Conservation (phyloP, 2,797 vertebrate genomes). For the Aplochiton taeniatus region DNA sequence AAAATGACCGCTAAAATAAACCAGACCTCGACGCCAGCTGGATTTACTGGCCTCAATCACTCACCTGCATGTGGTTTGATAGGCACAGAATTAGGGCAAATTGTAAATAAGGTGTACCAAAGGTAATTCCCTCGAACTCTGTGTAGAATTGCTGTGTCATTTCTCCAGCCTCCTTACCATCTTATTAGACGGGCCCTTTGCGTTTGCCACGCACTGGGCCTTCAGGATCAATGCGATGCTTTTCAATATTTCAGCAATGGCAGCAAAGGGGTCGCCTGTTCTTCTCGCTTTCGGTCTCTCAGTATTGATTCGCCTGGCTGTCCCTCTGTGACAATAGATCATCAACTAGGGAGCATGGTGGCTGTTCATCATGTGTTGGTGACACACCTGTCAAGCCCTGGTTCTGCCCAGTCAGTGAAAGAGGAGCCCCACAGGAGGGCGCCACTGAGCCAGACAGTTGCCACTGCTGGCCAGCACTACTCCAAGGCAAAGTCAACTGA, state of each 20-base stretch:
- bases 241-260: no score
- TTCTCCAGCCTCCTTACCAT: no score
- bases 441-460: slow-evolving; percentile 31
- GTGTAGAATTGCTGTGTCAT: no score
- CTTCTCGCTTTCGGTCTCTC: no score
- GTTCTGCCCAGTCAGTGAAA: slow-evolving; percentile 21
- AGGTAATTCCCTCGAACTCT: no score
- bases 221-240: no score
- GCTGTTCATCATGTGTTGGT: slow-evolving; percentile 6
- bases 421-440: slow-evolving; percentile 52
- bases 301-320: no score
- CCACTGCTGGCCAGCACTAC: slow-evolving; percentile 11
- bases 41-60: neutral
- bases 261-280: no score
- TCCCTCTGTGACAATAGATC: neutral
- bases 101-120: no score
- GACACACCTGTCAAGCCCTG: slow-evolving; percentile 38
- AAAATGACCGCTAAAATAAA: neutral
- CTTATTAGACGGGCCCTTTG: no score
- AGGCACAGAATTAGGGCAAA: no score
- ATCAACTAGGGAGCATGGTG: neutral
- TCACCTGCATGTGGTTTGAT: neutral
- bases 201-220: no score
- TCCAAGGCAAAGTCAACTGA: slow-evolving; percentile 67
- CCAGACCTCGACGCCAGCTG: neutral